Conservation (phyloP, 2,888 invertebrate genomes). For the Cosmia pyralina region DNA sequence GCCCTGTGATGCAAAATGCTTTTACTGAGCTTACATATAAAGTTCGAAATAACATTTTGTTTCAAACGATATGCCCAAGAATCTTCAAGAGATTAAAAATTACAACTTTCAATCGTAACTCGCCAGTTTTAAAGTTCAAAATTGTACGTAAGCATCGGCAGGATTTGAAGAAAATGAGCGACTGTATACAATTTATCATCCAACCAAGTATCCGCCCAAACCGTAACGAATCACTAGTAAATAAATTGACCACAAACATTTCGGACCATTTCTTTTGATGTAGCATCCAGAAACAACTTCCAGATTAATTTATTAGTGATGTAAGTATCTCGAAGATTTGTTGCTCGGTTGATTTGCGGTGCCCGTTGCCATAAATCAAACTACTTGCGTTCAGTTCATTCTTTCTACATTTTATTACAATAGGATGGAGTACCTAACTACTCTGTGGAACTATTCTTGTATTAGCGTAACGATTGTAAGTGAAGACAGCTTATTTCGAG, state of each 20-base stretch:
- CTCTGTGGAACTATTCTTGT: conserved; percentile 42
- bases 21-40: conserved; percentile 66
- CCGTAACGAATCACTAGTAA: conserved; percentile 88
- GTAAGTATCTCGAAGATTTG: conserved; percentile 70
- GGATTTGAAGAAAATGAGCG: conserved; percentile 80
- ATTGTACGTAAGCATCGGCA: conserved; percentile 53
- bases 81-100: conserved; percentile 26
- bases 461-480: conserved; percentile 36
- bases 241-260: conserved; percentile 89
- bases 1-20: conserved; percentile 68
- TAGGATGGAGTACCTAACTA: conserved; percentile 10
- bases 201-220: conserved; percentile 88
- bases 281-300: conserved; percentile 72
- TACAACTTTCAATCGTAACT: conserved; percentile 65
- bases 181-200: conserved; percentile 88
- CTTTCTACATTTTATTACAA: conserved; percentile 55
- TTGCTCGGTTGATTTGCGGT: conserved; percentile 68
- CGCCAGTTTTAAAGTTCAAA: conserved; percentile 65
- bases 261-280: conserved; percentile 84
- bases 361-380: conserved; percentile 64
- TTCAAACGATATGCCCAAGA: conserved; percentile 31
- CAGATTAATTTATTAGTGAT: conserved; percentile 78
- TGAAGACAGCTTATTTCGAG: conserved; percentile 36
- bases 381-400: conserved; percentile 51
- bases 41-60: conserved; percentile 73